Evolutionary conservation across 2,888 invertebrate genomes (phyloP).

Genomic region (Protophormia terraenovae): DNA sequence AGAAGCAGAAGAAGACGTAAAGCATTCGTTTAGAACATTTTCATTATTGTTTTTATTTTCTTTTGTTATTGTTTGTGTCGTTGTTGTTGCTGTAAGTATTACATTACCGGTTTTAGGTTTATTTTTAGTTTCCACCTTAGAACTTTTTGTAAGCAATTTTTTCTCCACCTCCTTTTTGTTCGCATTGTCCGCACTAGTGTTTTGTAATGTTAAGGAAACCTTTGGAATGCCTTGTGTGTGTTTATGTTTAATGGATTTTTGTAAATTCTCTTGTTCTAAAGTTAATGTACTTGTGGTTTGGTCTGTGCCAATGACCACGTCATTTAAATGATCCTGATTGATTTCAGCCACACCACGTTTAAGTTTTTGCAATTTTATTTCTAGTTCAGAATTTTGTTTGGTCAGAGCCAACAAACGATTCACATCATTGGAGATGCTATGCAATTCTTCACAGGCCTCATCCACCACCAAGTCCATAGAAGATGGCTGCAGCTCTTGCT

Average conservation of each 20-base stretch:
- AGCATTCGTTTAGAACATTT: conserved; percentile 61
- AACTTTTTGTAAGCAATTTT: conserved; percentile 43
- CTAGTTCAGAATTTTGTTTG: conserved; percentile 77
- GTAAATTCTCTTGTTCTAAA: conserved; percentile 34
- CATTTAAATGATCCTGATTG: conserved; percentile 78
- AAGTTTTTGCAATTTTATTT: conserved; percentile 77
- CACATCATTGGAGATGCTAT: conserved; percentile 79
- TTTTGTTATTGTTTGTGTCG: conserved; percentile 39
- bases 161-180: not conserved
- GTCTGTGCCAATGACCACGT: conserved; percentile 6
- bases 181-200: not conserved
- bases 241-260: conserved; percentile 26
- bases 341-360: conserved; percentile 78
- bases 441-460: conserved; percentile 76
- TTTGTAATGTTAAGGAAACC: conserved; percentile 60
- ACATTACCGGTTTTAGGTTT: conserved; percentile 61
- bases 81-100: conserved; percentile 41
- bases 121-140: conserved; percentile 57
- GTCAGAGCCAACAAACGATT: conserved; percentile 76
- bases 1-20: conserved; percentile 32
- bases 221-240: conserved; percentile 58
- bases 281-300: conserved; percentile 25
- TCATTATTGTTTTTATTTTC: conserved; percentile 44
- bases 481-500: conserved; percentile 18
- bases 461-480: conserved; percentile 72